Percentiles rank a stretch among this genome's conserved stretches.
These are phyloP conservation scores for Drosophila nr. perissopoda DNA, from an alignment of 2,888 invertebrate genomes.

Conservation along the genomic window DNA sequence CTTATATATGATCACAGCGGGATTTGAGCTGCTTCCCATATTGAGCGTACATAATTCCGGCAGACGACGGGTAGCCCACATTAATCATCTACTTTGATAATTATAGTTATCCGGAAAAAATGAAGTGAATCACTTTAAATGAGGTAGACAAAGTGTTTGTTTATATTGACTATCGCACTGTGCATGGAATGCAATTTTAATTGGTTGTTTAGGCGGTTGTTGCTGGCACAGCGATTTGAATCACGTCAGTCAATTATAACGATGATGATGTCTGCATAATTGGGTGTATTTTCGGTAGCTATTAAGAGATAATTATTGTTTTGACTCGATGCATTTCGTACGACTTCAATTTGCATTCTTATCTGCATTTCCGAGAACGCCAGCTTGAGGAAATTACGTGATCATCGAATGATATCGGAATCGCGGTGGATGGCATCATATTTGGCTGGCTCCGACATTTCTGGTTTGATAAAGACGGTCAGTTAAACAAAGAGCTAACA, in stretches of 20 bases:
- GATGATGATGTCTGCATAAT: constrained; percentile 24
- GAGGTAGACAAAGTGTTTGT: constrained; percentile 34
- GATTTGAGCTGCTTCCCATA: constrained; percentile 27
- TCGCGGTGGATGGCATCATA: constrained; percentile 49
- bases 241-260: constrained; percentile 27
- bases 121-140: constrained; percentile 48
- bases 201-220: constrained; percentile 15
- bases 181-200: constrained; percentile 40
- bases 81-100: constrained; percentile 48
- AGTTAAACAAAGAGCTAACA: constrained; percentile 24
- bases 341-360: constrained; percentile 45
- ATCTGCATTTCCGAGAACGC: constrained; percentile 63
- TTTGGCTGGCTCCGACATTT: constrained; percentile 49
- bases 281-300: not conserved
- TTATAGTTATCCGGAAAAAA: constrained; percentile 27
- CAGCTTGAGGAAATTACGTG: constrained; percentile 61
- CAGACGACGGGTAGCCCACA: constrained; percentile 31
- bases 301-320: constrained; percentile 42
- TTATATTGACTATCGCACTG: constrained; percentile 11
- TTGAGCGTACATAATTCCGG: constrained; percentile 24
- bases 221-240: constrained; percentile 16
- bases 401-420: constrained; percentile 50
- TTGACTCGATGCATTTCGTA: constrained; percentile 26
- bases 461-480: constrained; percentile 70
- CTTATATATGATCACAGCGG: constrained; percentile 35